Evolutionary conservation across 2,797 vertebrate genomes (phyloP).

Genomic region (Triplophysa yarkandensis): DNA sequence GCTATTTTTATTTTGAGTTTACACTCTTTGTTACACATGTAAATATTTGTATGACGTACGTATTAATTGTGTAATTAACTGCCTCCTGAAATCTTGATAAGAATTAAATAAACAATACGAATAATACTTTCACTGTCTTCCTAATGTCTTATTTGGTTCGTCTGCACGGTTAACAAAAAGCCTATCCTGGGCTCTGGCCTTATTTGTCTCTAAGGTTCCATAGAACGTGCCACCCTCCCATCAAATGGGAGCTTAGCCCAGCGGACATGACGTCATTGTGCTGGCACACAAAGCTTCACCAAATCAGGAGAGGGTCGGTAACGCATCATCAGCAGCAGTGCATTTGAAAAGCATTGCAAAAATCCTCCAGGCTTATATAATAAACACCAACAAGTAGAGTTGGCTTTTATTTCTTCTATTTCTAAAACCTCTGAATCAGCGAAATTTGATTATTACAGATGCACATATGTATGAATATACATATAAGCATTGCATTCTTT

Average conservation of each 20-base stretch:
- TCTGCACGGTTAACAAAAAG: background rate
- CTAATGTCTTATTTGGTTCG: conserved; percentile 45
- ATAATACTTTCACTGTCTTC: conserved; percentile 68
- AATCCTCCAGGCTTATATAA: no score
- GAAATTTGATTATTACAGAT: background rate
- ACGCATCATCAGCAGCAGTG: conserved; percentile 13
- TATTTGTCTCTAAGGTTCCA: conserved; percentile 20
- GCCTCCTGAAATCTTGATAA: conserved; percentile 80
- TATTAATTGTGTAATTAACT: conserved; percentile 85
- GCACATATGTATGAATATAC: no score
- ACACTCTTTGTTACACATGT: conserved; percentile 83
- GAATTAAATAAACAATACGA: conserved; percentile 82
- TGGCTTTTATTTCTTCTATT: background rate
- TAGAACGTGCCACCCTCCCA: conserved; percentile 17
- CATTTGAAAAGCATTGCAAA: background rate
- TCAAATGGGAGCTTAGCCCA: conserved; percentile 49
- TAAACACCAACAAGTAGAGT: background rate
- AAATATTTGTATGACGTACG: conserved; percentile 81
- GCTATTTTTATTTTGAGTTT: conserved; percentile 83
- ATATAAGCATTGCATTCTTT: no score
- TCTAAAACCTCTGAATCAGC: background rate
- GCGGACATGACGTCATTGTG: conserved; percentile 58
- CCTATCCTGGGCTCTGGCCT: background rate
- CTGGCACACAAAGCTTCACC: conserved; percentile 43
- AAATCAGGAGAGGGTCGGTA: conserved; percentile 46